These are phyloP conservation scores for Scytalopus superciliaris DNA, from an alignment of 2,113 vertebrate genomes.

Conservation along the genomic window DNA sequence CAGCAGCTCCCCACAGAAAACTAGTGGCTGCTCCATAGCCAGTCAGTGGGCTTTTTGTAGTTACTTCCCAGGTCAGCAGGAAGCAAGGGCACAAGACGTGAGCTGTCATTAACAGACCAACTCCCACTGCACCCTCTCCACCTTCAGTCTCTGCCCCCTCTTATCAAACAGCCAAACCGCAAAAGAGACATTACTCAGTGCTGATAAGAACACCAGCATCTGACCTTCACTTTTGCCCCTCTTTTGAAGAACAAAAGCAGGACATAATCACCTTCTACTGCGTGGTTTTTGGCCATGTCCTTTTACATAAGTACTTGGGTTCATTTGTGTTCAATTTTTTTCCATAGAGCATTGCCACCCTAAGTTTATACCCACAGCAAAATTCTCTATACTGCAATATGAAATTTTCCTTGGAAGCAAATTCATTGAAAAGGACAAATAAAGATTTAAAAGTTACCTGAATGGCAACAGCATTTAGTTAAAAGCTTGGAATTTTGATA, in stretches of 20 bases:
- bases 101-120: background rate
- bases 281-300: background rate
- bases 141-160: background rate
- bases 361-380: background rate
- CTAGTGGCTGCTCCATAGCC: background rate
- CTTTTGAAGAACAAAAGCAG: background rate
- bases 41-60: background rate
- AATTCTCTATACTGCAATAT: background rate
- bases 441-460: background rate
- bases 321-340: background rate
- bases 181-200: background rate
- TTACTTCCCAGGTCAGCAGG: background rate
- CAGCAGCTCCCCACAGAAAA: background rate
- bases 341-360: accelerated
- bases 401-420: background rate
- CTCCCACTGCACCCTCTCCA: background rate
- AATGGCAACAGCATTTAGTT: background rate
- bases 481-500: background rate
- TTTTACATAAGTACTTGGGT: background rate
- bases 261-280: background rate
- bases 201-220: background rate
- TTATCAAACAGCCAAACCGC: background rate
- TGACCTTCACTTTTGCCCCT: background rate
- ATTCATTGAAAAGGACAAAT: background rate
- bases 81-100: background rate